Conservation (phyloP, 2,888 invertebrate species). For the Resseliella maxima region DNA sequence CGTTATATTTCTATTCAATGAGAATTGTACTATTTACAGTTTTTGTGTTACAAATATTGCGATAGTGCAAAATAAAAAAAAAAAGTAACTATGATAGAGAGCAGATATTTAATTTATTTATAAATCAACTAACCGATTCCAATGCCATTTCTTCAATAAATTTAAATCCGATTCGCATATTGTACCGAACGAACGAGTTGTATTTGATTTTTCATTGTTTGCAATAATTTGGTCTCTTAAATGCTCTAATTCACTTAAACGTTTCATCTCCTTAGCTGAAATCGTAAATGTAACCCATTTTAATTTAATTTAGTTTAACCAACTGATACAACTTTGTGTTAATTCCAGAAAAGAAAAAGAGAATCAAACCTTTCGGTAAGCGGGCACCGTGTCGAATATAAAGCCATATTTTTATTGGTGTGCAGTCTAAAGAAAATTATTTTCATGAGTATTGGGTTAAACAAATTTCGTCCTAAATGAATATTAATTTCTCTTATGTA, state of each 20-base stretch:
- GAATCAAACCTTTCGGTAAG: background rate
- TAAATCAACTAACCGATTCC: conserved; percentile 67
- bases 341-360: background rate
- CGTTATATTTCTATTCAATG: background rate
- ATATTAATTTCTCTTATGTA: too few species aligned
- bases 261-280: background rate
- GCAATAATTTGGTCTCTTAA: conserved; percentile 67
- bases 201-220: conserved; percentile 72
- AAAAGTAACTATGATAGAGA: background rate
- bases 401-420: background rate
- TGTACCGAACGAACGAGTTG: conserved; percentile 69
- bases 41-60: background rate
- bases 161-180: conserved; percentile 77
- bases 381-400: background rate
- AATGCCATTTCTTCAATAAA: conserved; percentile 75
- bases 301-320: too few species aligned
- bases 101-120: too few species aligned
- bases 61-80: background rate
- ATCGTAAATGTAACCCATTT: background rate
- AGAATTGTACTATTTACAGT: background rate
- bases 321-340: background rate
- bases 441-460: too few species aligned
- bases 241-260: background rate
- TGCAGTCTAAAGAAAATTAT: background rate
- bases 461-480: too few species aligned